Conservation (phyloP, 2,797 vertebrate species). For the Cyclura pinguis region DNA sequence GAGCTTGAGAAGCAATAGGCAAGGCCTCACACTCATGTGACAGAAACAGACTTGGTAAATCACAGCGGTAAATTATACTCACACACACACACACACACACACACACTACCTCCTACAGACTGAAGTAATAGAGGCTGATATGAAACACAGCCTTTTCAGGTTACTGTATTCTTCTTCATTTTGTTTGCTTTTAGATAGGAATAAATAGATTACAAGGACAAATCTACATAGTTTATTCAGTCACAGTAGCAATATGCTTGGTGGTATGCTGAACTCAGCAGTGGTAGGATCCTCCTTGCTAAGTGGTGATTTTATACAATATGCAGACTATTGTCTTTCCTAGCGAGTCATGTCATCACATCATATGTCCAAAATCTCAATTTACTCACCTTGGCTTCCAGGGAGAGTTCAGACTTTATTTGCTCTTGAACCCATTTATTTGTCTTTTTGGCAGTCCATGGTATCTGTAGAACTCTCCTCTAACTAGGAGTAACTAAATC, state of each 20-base stretch:
- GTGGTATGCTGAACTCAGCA: background rate
- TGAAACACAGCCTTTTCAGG: background rate
- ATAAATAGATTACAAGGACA: background rate
- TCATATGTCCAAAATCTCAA: no score
- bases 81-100: slow-evolving; percentile 24
- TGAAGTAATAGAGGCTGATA: slow-evolving; percentile 52
- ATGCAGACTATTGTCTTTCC: background rate
- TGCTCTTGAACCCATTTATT: no score
- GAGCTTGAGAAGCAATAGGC: slow-evolving; percentile 56
- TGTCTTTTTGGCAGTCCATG: no score
- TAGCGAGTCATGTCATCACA: no score
- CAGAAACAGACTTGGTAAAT: slow-evolving; percentile 57
- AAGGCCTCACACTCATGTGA: slow-evolving; percentile 64
- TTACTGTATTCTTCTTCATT: slow-evolving; percentile 11
- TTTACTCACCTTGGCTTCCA: no score
- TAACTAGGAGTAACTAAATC: no score
- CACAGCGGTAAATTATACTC: slow-evolving; percentile 33
- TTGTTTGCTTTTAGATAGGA: slow-evolving; percentile 10
- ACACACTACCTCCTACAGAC: background rate
- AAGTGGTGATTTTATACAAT: background rate
- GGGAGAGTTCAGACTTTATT: no score
- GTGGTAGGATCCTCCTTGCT: background rate
- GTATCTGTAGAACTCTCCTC: no score
- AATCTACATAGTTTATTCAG: background rate
- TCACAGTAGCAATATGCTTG: background rate